A percentile compares a stretch with the other conserved stretches of the same genome.
Conservation (phyloP, 2,888 invertebrate genomes). For the Eurytoma adleriae region DNA sequence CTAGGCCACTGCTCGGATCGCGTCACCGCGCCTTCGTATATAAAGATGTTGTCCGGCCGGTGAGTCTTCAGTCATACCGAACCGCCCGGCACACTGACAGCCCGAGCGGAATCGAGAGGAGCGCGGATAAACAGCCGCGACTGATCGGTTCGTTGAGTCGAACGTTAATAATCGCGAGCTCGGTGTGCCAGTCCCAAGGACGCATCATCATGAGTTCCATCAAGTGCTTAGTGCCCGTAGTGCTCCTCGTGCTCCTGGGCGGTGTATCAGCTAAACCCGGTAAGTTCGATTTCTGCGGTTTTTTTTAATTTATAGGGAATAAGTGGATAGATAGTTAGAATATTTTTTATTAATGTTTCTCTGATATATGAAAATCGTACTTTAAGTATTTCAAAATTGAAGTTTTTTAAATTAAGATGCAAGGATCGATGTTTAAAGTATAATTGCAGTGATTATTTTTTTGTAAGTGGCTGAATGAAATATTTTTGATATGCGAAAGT, state of each 20-base stretch:
- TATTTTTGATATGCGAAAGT: no score
- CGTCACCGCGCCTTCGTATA: conserved; percentile 67
- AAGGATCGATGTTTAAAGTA: no score
- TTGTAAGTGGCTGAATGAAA: no score
- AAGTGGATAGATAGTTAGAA: no score
- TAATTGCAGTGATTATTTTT: no score
- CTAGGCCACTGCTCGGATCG: conserved; percentile 65
- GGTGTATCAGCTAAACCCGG: conserved; percentile 65
- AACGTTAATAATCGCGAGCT: no score
- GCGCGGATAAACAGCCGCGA: neutral
- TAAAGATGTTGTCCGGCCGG: conserved; percentile 68
- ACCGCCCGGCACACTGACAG: conserved; percentile 59
- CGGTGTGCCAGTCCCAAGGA: conserved; percentile 11
- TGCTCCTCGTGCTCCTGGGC: conserved; percentile 62
- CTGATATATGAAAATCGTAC: neutral
- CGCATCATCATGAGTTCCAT: conserved; percentile 62
- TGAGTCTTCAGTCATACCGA: conserved; percentile 69
- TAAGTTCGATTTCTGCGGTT: no score
- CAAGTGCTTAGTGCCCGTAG: conserved; percentile 66
- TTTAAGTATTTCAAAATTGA: neutral
- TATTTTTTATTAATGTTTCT: no score
- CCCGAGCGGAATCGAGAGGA: conserved; percentile 35
- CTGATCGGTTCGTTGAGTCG: no score
- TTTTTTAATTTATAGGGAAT: neutral
- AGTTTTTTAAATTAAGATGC: neutral